Evolutionary conservation across 2,797 vertebrate genomes (phyloP), one percentile per base, ranked within the genome.

Genomic region (Alexandromys oeconomus): DNA sequence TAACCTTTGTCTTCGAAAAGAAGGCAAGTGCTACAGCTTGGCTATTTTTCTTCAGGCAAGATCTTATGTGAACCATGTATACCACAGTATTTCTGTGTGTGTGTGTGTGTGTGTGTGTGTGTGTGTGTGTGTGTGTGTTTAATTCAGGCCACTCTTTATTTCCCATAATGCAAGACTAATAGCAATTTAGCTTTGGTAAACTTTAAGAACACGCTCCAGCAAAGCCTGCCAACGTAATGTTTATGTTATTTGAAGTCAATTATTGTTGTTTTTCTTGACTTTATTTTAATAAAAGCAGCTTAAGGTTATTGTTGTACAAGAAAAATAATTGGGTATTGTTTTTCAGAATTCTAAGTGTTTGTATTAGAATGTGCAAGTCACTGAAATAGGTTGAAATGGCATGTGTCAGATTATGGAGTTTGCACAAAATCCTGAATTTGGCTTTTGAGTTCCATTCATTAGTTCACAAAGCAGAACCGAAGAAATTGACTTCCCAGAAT

Each of bases 211-310:
- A 51, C 51, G 5, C 1, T 81, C 48, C 96, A 96, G 95, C 48
- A 80, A 97, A 84, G 71, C 51, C 23, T 97, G 74, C 92, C 93
- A 92, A 25, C 78, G 61, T 57, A 89, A 67, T 76, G n/a, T 82
- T 96, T 80, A 89, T 93, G 81, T 96, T 98, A 97, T 97, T 94
- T 97, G 95, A 95, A 97, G 15, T 95, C 80, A 81, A 71, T 98
- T 96, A 94, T 86, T 85, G 51, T 93, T 91, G 74, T 51, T 77
- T 57, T 43, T 88, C 81, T 96, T 92, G 43, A 78, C 19, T 76
- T 94, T 89, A 12, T 82, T 82, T 96, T 78, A 34, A 85, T 96
- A 96, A 98, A 98, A 97, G 71, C 71, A 97, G 48, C 94, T 93
- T 97, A 59, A 73, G 13, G 34, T 97, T 98, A 92, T 95, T 96